Percentiles rank a stretch among this genome's conserved stretches.
phyloP scores from a whole-genome alignment of 2,888 invertebrate species.

The Cybosia mesomella region DNA sequence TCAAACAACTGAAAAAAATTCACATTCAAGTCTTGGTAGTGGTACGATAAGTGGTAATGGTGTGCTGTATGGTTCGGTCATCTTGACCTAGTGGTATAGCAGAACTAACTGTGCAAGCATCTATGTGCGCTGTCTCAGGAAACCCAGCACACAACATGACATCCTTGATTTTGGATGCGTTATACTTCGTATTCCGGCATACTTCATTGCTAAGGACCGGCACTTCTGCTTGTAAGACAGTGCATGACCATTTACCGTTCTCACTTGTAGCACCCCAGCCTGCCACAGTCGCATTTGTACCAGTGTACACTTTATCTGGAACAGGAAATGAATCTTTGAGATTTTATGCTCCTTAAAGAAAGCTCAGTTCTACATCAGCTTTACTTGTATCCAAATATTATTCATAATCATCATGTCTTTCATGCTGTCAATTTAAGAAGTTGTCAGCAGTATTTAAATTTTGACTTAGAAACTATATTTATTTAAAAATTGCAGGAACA shows the following conservation, averaged over 20 bases:
- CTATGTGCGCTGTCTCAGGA: conserved; percentile 90
- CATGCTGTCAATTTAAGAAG: too few relatives aligned
- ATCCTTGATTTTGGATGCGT: conserved; percentile 93
- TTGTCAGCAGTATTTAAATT: too few relatives aligned
- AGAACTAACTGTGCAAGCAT: conserved; percentile 91
- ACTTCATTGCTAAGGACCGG: conserved; percentile 89
- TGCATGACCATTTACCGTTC: conserved; percentile 93
- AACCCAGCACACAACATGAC: conserved; percentile 96
- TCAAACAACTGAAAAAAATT: too few relatives aligned
- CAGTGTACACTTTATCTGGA: conserved; percentile 89
- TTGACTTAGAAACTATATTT: too few relatives aligned
- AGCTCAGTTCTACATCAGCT: too few relatives aligned
- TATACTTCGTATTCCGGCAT: conserved; percentile 92
- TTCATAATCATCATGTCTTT: not conserved
- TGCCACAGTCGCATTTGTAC: conserved; percentile 90
- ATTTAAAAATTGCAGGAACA: too few relatives aligned
- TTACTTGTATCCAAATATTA: not conserved
- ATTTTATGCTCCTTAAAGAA: not conserved
- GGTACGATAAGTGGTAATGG: too few relatives aligned
- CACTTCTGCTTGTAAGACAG: conserved; percentile 93
- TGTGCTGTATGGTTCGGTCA: not conserved
- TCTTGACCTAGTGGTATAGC: not conserved
- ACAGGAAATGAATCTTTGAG: conserved; percentile 15
- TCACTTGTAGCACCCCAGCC: conserved; percentile 96
- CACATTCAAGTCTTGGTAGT: too few relatives aligned